These are phyloP conservation scores for Dugesia japonica DNA, from an alignment of 2,888 invertebrate species.

Conservation along the genomic window DNA sequence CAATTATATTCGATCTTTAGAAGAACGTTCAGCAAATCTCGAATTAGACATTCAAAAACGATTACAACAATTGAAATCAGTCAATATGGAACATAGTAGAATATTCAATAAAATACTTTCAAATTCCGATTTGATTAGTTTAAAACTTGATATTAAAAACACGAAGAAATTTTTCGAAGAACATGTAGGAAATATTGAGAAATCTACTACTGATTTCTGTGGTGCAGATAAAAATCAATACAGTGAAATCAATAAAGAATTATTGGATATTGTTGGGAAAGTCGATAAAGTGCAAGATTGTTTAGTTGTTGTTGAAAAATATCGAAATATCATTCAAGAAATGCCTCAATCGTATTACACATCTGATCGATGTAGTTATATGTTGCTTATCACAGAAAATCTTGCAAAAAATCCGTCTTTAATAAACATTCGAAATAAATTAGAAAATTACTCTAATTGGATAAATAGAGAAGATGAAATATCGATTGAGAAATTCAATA, in stretches of 20 bases:
- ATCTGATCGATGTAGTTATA: neutral
- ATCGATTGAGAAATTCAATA: neutral
- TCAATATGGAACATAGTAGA: neutral
- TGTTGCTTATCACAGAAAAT: neutral
- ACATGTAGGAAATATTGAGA: neutral
- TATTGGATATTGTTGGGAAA: neutral
- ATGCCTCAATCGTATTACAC: neutral
- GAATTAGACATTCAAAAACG: neutral
- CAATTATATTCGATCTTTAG: neutral
- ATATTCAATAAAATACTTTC: neutral
- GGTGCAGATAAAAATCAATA: neutral
- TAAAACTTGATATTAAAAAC: neutral
- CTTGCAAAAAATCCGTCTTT: neutral
- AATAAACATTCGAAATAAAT: neutral
- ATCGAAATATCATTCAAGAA: neutral
- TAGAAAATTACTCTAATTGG: neutral
- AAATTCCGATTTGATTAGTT: neutral
- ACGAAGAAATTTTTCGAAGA: neutral
- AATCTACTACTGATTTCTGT: neutral
- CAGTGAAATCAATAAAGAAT: neutral
- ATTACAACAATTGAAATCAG: neutral
- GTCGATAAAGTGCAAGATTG: neutral
- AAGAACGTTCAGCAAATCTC: neutral
- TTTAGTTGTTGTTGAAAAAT: neutral
- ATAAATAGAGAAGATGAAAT: neutral